Base-by-base conservation (phyloP, 2,113 vertebrate genomes). In the Vidua chalybeata region DNA sequence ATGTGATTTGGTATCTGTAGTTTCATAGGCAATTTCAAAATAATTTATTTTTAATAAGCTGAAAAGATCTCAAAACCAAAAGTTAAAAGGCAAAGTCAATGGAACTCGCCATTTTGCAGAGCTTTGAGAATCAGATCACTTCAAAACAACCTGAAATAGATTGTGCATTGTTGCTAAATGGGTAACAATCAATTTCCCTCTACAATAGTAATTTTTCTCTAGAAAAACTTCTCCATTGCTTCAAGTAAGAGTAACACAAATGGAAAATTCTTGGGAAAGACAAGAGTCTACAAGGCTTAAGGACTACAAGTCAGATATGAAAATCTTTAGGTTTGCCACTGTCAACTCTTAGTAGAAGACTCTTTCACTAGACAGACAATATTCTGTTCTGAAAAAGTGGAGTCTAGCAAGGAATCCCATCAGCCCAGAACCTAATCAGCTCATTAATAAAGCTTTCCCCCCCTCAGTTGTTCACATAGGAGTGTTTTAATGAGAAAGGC, bases 81-180 rank as follows among this genome's bases (percentile, higher is more conserved):
- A 63, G 5, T 48, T 63, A 87, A 59, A 35, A 64, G 30, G 17
- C 18, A 46, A 84, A 73, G 24, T 68, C 35, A 55, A 37, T 5
- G 19, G 33, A 68, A 92, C 35, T 9, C 55, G 28, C 7, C 15
- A 77, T 37, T 92, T n/a, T 64, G 16, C 45, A 73, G 35, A 77
- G 22, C 17, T 90, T 64, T 6, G 5, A 75, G 81, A 80, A 26
- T 63, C 28, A 76, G 28, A 45, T 71, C 7, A 68, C 33, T 68
- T 82, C n/a, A 68, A 82, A 84, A 6, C 54, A 77, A 43, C 15
- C 24, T 69, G n/a, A 73, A 90, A 46, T 46, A 84, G 21, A 87
- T 23, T 0, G 0, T 9, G 20, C 67, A 75, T 39, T 22, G 33
- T 23, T 76, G 31, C n/a, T 63, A 80, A 80, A 33, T 4, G 3